These are phyloP conservation scores for Archaeoteleia sp. DNA, from an alignment of 2,888 invertebrate genomes.

Conservation along the genomic window DNA sequence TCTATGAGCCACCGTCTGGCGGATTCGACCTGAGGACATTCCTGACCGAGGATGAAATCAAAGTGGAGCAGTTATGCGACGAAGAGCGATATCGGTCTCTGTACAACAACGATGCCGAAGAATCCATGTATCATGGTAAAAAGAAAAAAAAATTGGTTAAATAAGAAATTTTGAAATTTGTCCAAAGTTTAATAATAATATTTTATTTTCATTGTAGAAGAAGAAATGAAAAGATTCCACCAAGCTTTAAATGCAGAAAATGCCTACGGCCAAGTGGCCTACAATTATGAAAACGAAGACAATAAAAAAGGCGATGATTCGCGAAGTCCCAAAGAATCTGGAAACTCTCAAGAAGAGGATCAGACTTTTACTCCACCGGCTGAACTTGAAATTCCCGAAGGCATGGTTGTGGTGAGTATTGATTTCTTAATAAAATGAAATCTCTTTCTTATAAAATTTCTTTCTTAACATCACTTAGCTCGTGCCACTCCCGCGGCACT, in stretches of 20 bases:
- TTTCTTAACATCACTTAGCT: no score
- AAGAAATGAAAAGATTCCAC: constrained; percentile 91
- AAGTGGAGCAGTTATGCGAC: constrained; percentile 94
- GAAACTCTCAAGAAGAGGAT: constrained; percentile 79
- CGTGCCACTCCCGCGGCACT: no score
- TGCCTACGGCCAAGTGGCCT: constrained; percentile 84
- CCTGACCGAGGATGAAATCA: constrained; percentile 83
- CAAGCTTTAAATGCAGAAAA: constrained; percentile 79
- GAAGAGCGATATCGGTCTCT: constrained; percentile 95
- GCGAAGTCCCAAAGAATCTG: constrained; percentile 71
- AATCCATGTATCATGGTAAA: constrained; percentile 92
- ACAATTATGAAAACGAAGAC: constrained; percentile 81
- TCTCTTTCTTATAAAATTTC: no score
- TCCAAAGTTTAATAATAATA: constrained; percentile 22
- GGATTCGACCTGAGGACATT: constrained; percentile 81
- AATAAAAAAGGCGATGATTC: constrained; percentile 75
- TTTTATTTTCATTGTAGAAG: constrained; percentile 85
- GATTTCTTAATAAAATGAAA: constrained; percentile 13
- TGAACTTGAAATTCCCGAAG: constrained; percentile 85
- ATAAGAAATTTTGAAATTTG: constrained; percentile 45
- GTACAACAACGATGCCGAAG: constrained; percentile 90
- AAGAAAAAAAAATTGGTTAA: no score
- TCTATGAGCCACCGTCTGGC: constrained; percentile 87
- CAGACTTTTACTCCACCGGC: constrained; percentile 85
- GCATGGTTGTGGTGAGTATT: constrained; percentile 82